Base-by-base conservation (phyloP, 2,113 vertebrate species). In the Agelaius phoeniceus region DNA sequence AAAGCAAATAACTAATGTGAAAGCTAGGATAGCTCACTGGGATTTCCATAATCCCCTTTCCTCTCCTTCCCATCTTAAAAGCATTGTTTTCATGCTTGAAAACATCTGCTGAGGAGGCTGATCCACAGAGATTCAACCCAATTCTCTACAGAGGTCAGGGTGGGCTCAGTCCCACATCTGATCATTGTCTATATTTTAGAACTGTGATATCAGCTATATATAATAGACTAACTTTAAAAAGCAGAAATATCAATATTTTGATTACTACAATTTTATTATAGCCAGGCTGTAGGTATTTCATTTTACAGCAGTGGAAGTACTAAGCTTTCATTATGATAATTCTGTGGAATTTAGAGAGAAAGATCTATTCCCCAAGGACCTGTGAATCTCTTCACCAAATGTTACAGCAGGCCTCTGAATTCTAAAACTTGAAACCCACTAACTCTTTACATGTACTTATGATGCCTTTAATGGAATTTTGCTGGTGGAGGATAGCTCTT, bases 31-130 rank as follows among this genome's bases (percentile, higher is more conserved):
- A 43, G 65, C 48, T 89, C 46, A 39, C 39, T 74, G 26, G 48
- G 72, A 90, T 79, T 88, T 95, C 74, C 59, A 62, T 77, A 86
- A 95, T 84, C 63, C 19, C 51, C 55, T 63, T 83, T 86, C 30
- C 37, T 84, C 31, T 83, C 20, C 41, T n/a, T 31, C 27, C 37
- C 65, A 48, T 37, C 23, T 80, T 71, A 86, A 90, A 77, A 58
- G n/a, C 37, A 37, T 65, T 84, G 59, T 86, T 89, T 85, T 72
- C 43, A 24, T 69, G 51, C 59, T 91, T 88, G 75, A 77, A 86
- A 90, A 69, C 55, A 80, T 54, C 76, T 74, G 35, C 41, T 69
- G 43, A 90, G 46, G 28, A 93, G 71, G 46, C 20, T 86, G 68
- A 90, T 59, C 30, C 63, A 86, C 27, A 74, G 72, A 94, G 28